These are phyloP conservation scores for Equus quagga DNA, from an alignment of 2,113 vertebrate species.

Conservation along the genomic window DNA sequence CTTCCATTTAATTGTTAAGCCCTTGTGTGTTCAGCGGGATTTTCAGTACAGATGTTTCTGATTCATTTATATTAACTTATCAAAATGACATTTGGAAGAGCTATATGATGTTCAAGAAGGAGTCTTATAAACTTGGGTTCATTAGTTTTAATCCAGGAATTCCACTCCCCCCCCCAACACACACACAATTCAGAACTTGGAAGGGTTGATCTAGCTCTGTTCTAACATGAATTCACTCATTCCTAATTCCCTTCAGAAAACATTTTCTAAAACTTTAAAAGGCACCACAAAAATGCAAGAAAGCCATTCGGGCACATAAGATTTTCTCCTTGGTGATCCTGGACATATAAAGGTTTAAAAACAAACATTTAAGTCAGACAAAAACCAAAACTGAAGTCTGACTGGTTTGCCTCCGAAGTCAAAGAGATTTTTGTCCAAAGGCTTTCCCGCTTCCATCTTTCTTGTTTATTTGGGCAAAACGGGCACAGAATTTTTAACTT, in stretches of 20 bases:
- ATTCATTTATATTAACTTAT: conserved; percentile 82
- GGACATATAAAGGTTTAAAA: not conserved
- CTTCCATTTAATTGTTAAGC: conserved; percentile 72
- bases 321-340: conserved; percentile 17
- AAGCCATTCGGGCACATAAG: not conserved
- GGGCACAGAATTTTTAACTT: not conserved
- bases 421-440: not conserved
- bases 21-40: conserved; percentile 50
- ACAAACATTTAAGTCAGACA: not conserved
- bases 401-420: not conserved
- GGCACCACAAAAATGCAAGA: not conserved
- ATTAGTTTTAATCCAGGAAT: conserved; percentile 55
- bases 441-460: not conserved
- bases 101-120: conserved; percentile 50
- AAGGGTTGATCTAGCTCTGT: not conserved
- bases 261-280: not conserved
- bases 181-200: not conserved
- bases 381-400: not conserved
- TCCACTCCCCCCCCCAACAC: not conserved
- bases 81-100: conserved; percentile 77
- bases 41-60: conserved; percentile 74
- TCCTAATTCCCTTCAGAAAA: not conserved
- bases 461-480: not conserved
- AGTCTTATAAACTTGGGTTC: conserved; percentile 21
- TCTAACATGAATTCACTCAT: not conserved